A percentile compares a stretch with the other conserved stretches of the same genome.
Evolutionary conservation across 2,888 invertebrate species (phyloP).

Genomic region (Brachyopa scutellaris): DNA sequence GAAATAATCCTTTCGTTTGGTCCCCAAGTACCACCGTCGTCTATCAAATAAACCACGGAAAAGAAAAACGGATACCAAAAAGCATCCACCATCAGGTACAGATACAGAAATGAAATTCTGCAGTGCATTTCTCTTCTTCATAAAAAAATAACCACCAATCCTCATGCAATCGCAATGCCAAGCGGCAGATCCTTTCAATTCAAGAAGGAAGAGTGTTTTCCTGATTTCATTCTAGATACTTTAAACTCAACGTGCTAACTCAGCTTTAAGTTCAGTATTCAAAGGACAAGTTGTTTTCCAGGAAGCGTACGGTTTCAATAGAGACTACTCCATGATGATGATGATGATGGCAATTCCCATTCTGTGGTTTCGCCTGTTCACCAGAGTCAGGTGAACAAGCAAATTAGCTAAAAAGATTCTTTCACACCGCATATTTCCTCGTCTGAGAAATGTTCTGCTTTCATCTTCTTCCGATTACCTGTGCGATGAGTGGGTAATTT

Average conservation of each 20-base stretch:
- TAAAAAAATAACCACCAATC: conserved; percentile 10
- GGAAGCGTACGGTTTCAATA: too few species aligned
- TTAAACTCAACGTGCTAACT: too few species aligned
- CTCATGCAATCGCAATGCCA: not conserved
- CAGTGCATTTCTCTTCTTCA: not conserved
- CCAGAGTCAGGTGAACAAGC: conserved; percentile 40
- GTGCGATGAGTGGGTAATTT: not conserved
- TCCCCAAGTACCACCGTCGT: too few species aligned
- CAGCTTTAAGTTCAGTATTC: too few species aligned
- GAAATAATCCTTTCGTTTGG: too few species aligned
- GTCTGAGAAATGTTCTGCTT: conserved; percentile 9
- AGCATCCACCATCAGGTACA: too few species aligned
- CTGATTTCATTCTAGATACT: not conserved
- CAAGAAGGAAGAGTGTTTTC: not conserved
- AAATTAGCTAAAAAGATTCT: conserved; percentile 57
- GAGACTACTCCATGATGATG: too few species aligned
- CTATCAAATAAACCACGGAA: too few species aligned
- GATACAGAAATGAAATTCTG: not conserved
- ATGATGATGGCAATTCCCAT: conserved; percentile 9
- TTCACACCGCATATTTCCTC: conserved; percentile 36
- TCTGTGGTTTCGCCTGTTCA: conserved; percentile 16
- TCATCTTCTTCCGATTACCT: not conserved
- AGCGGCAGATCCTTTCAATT: not conserved
- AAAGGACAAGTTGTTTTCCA: too few species aligned
- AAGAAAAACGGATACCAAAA: too few species aligned